A percentile compares a stretch with the other conserved stretches of the same genome.
phyloP scores from a whole-genome alignment of 2,888 invertebrate genomes.

The Agonum fuliginosum region DNA sequence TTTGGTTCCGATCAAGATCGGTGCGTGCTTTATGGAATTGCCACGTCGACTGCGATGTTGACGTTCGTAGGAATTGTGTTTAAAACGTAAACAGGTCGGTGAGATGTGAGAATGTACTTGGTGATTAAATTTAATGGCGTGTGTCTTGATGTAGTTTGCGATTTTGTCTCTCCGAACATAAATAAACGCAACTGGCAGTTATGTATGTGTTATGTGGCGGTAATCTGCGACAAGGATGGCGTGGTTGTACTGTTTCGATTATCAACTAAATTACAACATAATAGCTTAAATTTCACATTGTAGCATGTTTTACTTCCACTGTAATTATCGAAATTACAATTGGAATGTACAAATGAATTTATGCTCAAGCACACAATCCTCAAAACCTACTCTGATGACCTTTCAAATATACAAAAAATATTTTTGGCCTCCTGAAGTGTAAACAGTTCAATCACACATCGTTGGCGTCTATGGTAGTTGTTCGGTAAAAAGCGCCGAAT shows the following conservation, averaged over 20 bases:
- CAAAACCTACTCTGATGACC: too few species aligned
- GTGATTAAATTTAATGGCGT: slow-evolving; percentile 42
- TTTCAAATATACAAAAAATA: too few species aligned
- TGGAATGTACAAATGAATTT: background rate
- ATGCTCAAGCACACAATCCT: too few species aligned
- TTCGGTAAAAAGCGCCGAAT: too few species aligned
- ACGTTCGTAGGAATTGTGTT: slow-evolving; percentile 22
- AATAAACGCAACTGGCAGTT: slow-evolving; percentile 17
- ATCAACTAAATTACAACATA: slow-evolving; percentile 30
- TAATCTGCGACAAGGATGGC: slow-evolving; percentile 1
- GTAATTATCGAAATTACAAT: background rate
- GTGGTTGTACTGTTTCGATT: slow-evolving; percentile 10
- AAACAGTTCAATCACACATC: too few species aligned
- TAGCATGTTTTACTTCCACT: slow-evolving; percentile 10
- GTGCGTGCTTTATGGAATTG: slow-evolving; percentile 39
- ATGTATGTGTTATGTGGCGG: slow-evolving; percentile 11
- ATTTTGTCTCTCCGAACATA: slow-evolving; percentile 22
- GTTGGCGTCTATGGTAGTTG: too few species aligned
- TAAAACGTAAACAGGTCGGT: slow-evolving; percentile 31
- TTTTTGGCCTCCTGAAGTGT: too few species aligned
- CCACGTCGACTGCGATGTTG: background rate
- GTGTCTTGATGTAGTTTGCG: slow-evolving; percentile 39
- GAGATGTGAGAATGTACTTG: slow-evolving; percentile 21
- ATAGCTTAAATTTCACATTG: slow-evolving; percentile 5
- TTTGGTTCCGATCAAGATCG: slow-evolving; percentile 35